Evolutionary conservation across 2,888 invertebrate species (phyloP).

Genomic region (Mesorhabditis spiculigera): DNA sequence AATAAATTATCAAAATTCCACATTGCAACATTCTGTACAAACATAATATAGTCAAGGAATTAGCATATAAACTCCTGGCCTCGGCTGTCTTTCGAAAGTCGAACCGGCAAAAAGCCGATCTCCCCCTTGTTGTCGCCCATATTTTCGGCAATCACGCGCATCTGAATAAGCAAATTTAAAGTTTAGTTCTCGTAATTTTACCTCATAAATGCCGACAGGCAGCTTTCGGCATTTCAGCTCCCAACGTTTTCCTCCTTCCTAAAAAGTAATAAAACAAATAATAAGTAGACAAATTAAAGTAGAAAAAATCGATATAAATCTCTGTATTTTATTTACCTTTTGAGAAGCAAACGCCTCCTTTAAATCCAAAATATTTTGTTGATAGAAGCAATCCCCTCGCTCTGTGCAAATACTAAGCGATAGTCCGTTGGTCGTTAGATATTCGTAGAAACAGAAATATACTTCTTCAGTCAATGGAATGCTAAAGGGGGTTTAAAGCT

Average conservation of each 20-base stretch:
- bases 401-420: conserved; percentile 40
- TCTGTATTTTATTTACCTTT: conserved; percentile 12
- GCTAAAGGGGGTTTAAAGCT: conserved; percentile 16
- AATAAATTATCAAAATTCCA: too few species aligned
- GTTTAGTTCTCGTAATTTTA: conserved; percentile 7
- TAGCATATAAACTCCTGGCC: conserved; percentile 13
- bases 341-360: conserved; percentile 16
- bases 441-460: conserved; percentile 49
- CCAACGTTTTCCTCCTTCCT: conserved; percentile 38
- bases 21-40: too few species aligned
- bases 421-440: conserved; percentile 37
- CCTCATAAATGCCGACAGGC: conserved; percentile 41
- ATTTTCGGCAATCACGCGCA: conserved; percentile 45
- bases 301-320: background rate
- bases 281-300: background rate
- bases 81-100: conserved; percentile 22
- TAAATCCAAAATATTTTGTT: conserved; percentile 27
- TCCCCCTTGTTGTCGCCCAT: conserved; percentile 43
- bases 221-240: conserved; percentile 40
- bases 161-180: conserved; percentile 19
- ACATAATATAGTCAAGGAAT: background rate
- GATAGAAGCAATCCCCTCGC: conserved; percentile 46
- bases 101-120: conserved; percentile 44
- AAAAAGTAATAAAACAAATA: conserved; percentile 9
- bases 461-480: conserved; percentile 34